A percentile compares a stretch with the other conserved stretches of the same genome.
Evolutionary conservation across 2,888 invertebrate species (phyloP).

Genomic region (Dryobota labecula): DNA sequence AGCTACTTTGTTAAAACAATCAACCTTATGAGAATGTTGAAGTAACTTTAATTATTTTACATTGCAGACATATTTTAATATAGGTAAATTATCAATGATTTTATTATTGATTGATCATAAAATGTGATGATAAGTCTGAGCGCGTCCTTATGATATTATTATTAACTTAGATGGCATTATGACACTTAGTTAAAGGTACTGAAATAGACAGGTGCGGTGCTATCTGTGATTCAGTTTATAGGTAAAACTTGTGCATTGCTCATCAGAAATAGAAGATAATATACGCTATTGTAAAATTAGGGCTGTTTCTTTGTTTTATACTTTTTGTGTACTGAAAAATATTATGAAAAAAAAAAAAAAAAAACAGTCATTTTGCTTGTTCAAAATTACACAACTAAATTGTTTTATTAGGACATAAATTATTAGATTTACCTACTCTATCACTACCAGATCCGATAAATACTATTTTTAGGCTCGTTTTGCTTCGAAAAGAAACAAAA

Average conservation of each 20-base stretch:
- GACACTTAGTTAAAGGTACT: not conserved
- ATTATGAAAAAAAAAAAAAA: not conserved
- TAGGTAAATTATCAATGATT: not conserved
- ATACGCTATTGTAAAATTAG: not conserved
- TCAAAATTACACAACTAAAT: not conserved
- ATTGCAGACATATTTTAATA: not conserved
- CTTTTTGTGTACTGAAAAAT: not conserved
- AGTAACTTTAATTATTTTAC: not conserved
- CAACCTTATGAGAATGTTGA: not conserved
- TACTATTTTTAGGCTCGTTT: not conserved
- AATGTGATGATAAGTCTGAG: not conserved
- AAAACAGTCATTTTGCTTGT: not conserved
- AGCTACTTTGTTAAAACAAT: not conserved
- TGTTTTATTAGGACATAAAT: not conserved
- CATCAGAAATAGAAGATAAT: not conserved
- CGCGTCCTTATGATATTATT: not conserved
- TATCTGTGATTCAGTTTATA: not conserved
- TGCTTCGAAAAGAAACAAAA: slow-evolving; percentile 2
- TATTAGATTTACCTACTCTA: not conserved
- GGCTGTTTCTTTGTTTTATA: not conserved
- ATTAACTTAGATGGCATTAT: not conserved
- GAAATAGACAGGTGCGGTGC: not conserved
- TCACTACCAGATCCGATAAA: not conserved
- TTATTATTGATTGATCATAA: not conserved
- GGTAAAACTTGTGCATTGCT: not conserved